These are phyloP conservation scores for Nomada flava DNA, from an alignment of 2,888 invertebrate genomes.

Conservation along the genomic window DNA sequence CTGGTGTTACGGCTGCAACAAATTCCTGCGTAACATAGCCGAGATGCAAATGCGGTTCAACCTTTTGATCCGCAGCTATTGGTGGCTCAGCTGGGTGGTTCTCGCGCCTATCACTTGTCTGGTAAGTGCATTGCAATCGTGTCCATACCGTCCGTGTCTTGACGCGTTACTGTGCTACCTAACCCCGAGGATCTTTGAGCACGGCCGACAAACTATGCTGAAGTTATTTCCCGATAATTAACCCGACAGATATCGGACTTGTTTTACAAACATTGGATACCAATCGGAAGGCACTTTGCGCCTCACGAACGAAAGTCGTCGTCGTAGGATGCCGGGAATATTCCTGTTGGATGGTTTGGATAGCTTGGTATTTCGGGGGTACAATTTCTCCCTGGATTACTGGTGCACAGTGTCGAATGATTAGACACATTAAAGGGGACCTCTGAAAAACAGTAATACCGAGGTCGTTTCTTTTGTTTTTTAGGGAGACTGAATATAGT, in stretches of 20 bases:
- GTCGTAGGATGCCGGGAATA: not conserved
- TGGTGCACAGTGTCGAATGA: not conserved
- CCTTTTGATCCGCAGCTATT: constrained; percentile 87
- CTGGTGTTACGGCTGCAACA: constrained; percentile 89
- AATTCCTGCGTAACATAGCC: constrained; percentile 86
- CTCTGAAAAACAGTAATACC: not conserved
- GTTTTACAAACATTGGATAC: constrained; percentile 26
- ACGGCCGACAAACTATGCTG: constrained; percentile 35
- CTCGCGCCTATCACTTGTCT: constrained; percentile 89
- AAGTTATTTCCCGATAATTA: constrained; percentile 54
- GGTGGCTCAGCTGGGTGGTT: constrained; percentile 90
- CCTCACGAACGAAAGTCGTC: not conserved
- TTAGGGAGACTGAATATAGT: no score
- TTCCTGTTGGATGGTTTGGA: not conserved
- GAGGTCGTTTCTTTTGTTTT: no score
- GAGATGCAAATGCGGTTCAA: constrained; percentile 89
- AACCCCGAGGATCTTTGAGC: constrained; percentile 16
- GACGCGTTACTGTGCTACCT: constrained; percentile 19
- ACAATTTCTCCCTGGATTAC: not conserved
- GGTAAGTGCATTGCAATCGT: constrained; percentile 85
- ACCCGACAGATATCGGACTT: constrained; percentile 8
- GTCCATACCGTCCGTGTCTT: constrained; percentile 22
- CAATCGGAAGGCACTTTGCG: not conserved
- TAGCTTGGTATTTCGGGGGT: no score
- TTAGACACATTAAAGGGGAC: not conserved